A percentile compares a stretch with the other conserved stretches of the same genome.
phyloP scores from a whole-genome alignment of 2,113 vertebrate species.

The Camelus bactrianus region DNA sequence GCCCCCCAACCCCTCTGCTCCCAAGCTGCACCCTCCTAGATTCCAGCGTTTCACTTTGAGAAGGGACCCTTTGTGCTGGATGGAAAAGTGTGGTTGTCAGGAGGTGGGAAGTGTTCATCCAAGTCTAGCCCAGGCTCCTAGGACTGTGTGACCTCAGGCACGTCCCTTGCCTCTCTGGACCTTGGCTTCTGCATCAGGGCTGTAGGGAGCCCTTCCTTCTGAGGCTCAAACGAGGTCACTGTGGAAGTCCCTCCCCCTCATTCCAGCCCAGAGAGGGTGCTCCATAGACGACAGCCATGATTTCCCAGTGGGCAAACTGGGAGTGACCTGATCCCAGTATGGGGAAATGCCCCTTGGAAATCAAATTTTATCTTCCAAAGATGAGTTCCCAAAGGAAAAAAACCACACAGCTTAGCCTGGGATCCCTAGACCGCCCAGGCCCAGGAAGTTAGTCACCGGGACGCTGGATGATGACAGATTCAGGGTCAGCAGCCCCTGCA shows the following conservation, averaged over 20 bases:
- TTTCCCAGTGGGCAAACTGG: rapidly evolving
- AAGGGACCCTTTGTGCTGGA: background rate
- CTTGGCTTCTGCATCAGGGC: background rate
- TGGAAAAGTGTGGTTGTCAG: background rate
- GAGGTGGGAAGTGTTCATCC: too few species aligned
- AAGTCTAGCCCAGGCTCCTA: rapidly evolving
- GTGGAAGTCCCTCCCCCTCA: background rate
- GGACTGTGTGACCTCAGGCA: background rate
- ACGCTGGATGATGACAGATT: background rate
- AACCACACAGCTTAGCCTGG: background rate
- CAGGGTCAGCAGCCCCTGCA: rapidly evolving
- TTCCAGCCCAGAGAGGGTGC: background rate
- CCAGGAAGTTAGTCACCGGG: background rate
- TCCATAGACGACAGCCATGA: rapidly evolving
- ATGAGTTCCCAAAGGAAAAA: background rate
- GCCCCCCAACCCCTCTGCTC: too few species aligned
- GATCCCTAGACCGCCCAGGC: too few species aligned
- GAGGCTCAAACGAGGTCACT: background rate
- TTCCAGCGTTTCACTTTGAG: background rate
- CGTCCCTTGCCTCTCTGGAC: background rate
- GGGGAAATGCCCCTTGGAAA: background rate
- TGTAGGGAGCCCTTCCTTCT: background rate
- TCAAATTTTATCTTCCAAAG: background rate
- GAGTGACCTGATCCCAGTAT: background rate
- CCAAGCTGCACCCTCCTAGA: rapidly evolving